Percentiles rank a stretch among this genome's conserved stretches.
Evolutionary conservation across 2,797 vertebrate species (phyloP).

Genomic region (Aeoliscus strigatus): DNA sequence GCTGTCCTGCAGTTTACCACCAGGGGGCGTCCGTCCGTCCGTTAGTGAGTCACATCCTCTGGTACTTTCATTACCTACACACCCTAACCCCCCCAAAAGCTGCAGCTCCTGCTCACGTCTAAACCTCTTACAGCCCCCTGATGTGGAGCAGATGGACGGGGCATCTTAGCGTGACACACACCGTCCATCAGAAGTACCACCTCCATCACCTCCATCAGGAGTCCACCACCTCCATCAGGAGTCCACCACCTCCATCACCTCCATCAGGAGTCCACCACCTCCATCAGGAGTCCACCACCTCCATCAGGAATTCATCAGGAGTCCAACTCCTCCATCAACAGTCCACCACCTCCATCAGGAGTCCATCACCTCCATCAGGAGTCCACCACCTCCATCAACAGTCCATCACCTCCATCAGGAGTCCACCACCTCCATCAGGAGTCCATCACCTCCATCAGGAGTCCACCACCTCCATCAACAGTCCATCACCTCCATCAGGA

Average conservation of each 20-base stretch:
- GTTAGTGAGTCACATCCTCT: too few species aligned
- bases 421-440: slow-evolving; percentile 4
- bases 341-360: background rate
- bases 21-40: too few species aligned
- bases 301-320: too few species aligned
- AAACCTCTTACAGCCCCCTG: slow-evolving; percentile 60
- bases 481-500: slow-evolving; percentile 8
- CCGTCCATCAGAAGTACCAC: slow-evolving; percentile 10
- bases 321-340: background rate
- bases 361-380: background rate
- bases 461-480: slow-evolving; percentile 4
- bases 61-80: too few species aligned
- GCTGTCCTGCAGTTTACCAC: too few species aligned
- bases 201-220: background rate
- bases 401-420: slow-evolving; percentile 1
- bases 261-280: background rate
- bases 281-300: background rate
- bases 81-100: too few species aligned
- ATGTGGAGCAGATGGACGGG: slow-evolving; percentile 55
- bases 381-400: background rate
- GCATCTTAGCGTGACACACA: slow-evolving; percentile 15
- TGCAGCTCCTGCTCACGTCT: slow-evolving; percentile 21
- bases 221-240: background rate
- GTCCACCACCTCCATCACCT: background rate
- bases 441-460: slow-evolving; percentile 8